Base-by-base conservation (phyloP, 2,797 vertebrate genomes). In the Amniataba percoides region DNA sequence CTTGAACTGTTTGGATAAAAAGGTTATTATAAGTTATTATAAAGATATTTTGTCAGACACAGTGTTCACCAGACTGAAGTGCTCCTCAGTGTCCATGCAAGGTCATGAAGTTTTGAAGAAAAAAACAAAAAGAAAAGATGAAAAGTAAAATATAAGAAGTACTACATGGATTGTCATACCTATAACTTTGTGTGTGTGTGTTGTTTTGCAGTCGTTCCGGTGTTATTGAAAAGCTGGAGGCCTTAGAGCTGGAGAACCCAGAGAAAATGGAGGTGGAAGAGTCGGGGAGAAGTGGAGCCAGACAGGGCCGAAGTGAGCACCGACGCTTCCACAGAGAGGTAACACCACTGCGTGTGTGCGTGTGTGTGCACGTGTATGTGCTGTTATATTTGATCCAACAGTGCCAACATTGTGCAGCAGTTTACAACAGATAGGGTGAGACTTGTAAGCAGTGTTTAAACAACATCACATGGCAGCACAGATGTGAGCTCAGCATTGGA, bases 191-290 rank as follows among this genome's bases (percentile, higher is more conserved):
- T 74, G 4, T 67, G 19, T 69, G 31, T 82, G 63, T 31, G 19
- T 61, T 40, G 12, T 5, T 77, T 71, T 83, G 12, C 82, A 96
- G 95, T 81, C 95, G 95, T 68, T 94, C 94, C 23, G 95, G 95
- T 67, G 95, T 96, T 61, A 96, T 96, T 39, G 96, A 96, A 91
- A 96, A 96, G 93, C 66, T 96, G 81, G 95, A 96, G 91, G 96
- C 96, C 18, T 78, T 96, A 89, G 96, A 96, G 88, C 89, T 96
- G 88, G 96, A 96, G 91, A 94, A 96, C 45, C 90, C 80, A 0
- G 96, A 95, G 87, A 93, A 91, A 86, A 96, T 96, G 96, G 95
- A 96, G 81, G 94, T 95, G 81, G 95, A 95, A 23, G 94, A 95
- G 85, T 73, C 85, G 0, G 87, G 73, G 27, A 87, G 76, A 40